Evolutionary conservation across 1,140 invertebrate species (phyloP).

Genomic region (Solen grandis): DNA sequence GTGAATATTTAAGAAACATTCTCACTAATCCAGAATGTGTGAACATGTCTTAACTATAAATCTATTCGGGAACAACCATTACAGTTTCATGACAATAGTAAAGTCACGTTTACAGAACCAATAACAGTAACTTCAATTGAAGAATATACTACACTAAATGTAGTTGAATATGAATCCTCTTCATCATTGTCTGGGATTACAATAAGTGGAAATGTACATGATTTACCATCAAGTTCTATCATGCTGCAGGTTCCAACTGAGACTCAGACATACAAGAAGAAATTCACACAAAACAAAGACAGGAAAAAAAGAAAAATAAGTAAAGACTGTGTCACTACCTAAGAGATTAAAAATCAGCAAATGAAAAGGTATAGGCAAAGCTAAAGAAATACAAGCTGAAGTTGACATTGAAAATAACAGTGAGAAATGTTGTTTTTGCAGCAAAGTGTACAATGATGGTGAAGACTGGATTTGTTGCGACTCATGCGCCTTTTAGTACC

Average conservation of each 20-base stretch:
- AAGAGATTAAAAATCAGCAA: not conserved
- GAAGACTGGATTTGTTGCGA: conserved; percentile 17
- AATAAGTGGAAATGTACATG: too few relatives aligned
- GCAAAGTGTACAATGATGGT: not conserved
- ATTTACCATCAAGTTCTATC: too few relatives aligned
- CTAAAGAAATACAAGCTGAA: not conserved
- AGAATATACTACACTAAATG: not conserved
- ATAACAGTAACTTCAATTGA: not conserved
- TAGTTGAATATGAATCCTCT: not conserved
- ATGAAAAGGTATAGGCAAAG: not conserved
- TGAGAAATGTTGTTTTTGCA: conserved; percentile 6
- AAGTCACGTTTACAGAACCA: not conserved
- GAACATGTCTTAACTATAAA: not conserved
- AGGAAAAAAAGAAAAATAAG: not conserved
- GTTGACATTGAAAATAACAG: not conserved
- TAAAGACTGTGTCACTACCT: not conserved
- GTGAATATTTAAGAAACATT: not conserved
- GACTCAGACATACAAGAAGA: not conserved
- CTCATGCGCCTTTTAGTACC: not conserved
- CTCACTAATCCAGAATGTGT: not conserved
- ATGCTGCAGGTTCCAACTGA: not conserved
- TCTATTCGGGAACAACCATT: not conserved
- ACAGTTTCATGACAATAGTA: not conserved
- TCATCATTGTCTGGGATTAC: too few relatives aligned
- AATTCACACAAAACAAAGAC: not conserved